These are phyloP conservation scores for Campodea augens DNA, from an alignment of 1,140 invertebrate genomes.

Conservation along the genomic window DNA sequence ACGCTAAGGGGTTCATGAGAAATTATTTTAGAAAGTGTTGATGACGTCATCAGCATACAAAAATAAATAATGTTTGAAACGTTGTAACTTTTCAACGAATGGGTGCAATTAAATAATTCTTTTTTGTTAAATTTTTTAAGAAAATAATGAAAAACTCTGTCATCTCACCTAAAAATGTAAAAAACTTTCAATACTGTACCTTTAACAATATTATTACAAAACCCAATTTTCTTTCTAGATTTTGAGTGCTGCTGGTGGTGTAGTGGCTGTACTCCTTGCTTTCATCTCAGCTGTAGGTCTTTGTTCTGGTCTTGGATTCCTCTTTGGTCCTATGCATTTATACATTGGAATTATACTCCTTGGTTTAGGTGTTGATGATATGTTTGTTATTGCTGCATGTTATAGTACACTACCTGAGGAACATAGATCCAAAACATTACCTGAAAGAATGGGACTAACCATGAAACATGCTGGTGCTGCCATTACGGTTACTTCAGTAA, in stretches of 20 bases:
- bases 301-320: conserved; percentile 29
- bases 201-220: no score
- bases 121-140: no score
- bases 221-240: no score
- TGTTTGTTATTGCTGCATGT: conserved; percentile 32
- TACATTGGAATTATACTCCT: conserved; percentile 35
- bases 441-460: conserved; percentile 25
- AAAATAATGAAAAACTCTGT: no score
- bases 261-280: conserved; percentile 30
- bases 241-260: conserved; percentile 29
- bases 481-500: conserved; percentile 46
- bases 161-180: no score
- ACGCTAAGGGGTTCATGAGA: no score
- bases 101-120: no score
- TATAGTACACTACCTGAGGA: conserved; percentile 19
- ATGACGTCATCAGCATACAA: no score
- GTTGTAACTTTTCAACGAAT: no score
- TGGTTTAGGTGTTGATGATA: conserved; percentile 32
- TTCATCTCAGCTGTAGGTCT: conserved; percentile 32
- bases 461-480: conserved; percentile 38
- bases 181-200: no score
- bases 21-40: no score
- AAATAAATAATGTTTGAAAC: no score
- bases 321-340: conserved; percentile 34
- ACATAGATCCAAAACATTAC: conserved; percentile 20